Conservation (phyloP, 1,140 invertebrate genomes). For the Lepidurus packardi region DNA sequence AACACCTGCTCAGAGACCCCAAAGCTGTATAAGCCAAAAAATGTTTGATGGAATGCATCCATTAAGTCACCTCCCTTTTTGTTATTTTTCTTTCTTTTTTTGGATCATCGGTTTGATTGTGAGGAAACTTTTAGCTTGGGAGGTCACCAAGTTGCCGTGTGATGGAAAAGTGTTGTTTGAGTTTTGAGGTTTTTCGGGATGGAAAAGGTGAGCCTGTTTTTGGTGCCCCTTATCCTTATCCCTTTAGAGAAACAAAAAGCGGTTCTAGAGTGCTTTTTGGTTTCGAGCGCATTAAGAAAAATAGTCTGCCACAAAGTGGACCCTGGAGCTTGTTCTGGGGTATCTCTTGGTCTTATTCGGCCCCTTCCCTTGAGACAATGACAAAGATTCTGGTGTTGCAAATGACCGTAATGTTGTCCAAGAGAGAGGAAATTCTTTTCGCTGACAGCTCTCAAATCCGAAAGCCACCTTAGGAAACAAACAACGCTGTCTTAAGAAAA, state of each 20-base stretch:
- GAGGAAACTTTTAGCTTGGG: neutral
- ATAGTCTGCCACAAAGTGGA: too few species aligned
- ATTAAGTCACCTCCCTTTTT: neutral
- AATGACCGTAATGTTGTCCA: neutral
- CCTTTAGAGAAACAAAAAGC: too few species aligned
- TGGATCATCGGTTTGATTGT: neutral
- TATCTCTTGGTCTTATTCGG: too few species aligned
- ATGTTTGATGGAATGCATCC: conserved; percentile 19
- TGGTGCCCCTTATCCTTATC: too few species aligned
- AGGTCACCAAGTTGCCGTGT: neutral
- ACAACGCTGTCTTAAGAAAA: too few species aligned
- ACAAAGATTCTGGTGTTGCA: conserved; percentile 2
- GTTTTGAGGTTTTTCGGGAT: neutral
- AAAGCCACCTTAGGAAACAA: too few species aligned
- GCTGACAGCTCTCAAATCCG: too few species aligned
- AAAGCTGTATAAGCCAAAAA: neutral
- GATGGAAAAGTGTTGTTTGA: conserved; percentile 15
- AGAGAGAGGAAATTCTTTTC: too few species aligned
- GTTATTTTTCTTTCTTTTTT: neutral
- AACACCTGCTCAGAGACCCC: neutral
- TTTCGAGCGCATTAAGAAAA: too few species aligned
- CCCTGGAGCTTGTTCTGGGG: too few species aligned
- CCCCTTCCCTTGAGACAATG: neutral
- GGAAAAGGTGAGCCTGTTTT: too few species aligned
- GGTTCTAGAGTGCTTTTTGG: too few species aligned